Evolutionary conservation across 2,113 vertebrate species (phyloP).

Genomic region (Siniperca knerii): DNA sequence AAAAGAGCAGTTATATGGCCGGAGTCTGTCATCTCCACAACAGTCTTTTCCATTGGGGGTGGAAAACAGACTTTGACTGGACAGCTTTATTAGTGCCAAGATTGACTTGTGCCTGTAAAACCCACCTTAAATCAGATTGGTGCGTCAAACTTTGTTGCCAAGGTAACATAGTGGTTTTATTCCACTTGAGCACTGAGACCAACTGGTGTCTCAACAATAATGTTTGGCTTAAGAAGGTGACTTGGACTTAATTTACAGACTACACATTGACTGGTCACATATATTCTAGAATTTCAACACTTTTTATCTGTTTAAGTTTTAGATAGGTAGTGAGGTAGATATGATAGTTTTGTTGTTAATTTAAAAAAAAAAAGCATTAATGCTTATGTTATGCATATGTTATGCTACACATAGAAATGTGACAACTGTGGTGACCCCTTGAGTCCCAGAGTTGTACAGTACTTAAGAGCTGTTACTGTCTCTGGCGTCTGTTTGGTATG

Average conservation of each 20-base stretch:
- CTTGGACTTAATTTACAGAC: neutral
- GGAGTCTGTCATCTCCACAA: neutral
- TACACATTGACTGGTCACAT: neutral
- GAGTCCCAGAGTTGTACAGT: neutral
- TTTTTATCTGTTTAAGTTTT: neutral
- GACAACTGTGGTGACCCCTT: neutral
- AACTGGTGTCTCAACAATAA: neutral
- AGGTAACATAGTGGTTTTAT: slow-evolving; percentile 7
- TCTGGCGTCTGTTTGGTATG: too few relatives aligned
- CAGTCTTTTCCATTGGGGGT: neutral
- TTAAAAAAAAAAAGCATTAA: neutral
- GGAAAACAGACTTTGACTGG: neutral
- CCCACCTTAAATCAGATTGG: neutral
- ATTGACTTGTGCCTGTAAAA: slow-evolving; percentile 4
- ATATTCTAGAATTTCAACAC: neutral
- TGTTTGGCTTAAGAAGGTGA: neutral
- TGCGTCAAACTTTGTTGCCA: neutral
- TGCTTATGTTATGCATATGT: too few relatives aligned
- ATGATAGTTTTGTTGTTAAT: too few relatives aligned
- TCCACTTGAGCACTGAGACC: neutral
- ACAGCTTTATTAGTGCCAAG: neutral
- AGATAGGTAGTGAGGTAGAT: neutral
- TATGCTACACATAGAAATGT: neutral
- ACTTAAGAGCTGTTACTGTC: neutral
- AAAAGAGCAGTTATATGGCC: neutral